Evolutionary conservation across 2,113 vertebrate species (phyloP).

Genomic region (Clarias macrocephalus): DNA sequence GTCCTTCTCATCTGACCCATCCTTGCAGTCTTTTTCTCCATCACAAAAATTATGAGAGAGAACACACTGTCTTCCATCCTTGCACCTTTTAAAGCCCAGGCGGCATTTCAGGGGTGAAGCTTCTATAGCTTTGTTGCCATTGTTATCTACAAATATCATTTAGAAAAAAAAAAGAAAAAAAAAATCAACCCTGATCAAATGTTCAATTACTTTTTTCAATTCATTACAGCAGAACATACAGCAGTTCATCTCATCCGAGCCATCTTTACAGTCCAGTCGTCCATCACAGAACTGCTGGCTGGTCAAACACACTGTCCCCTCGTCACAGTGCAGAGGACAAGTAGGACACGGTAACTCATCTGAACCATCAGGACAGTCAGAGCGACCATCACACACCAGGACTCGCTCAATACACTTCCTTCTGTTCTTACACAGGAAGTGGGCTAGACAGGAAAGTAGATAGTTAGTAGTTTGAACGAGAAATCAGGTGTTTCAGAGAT

Average conservation of each 20-base stretch:
- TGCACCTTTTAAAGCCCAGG: constrained; percentile 63
- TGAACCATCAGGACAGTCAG: constrained; percentile 79
- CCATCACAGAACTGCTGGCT: constrained; percentile 73
- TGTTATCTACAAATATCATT: no score
- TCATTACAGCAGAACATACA: constrained; percentile 57
- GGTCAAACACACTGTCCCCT: constrained; percentile 71
- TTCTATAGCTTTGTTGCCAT: background rate
- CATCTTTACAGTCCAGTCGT: no score
- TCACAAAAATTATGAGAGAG: constrained; percentile 75
- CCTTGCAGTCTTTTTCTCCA: constrained; percentile 80
- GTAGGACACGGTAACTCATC: constrained; percentile 77
- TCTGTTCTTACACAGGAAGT: constrained; percentile 67
- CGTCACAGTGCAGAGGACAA: constrained; percentile 60
- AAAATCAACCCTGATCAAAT: background rate
- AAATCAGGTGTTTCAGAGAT: no score
- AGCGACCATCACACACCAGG: constrained; percentile 75
- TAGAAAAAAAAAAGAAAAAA: no score
- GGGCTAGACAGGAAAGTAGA: background rate
- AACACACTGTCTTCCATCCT: constrained; percentile 72
- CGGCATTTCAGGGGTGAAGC: constrained; percentile 58
- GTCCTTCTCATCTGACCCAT: constrained; percentile 82
- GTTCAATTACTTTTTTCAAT: background rate
- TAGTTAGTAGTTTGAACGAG: background rate
- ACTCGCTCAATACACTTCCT: constrained; percentile 64
- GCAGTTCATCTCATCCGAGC: no score